Conservation (phyloP, 2,888 invertebrate genomes). For the Unio delphinus region DNA sequence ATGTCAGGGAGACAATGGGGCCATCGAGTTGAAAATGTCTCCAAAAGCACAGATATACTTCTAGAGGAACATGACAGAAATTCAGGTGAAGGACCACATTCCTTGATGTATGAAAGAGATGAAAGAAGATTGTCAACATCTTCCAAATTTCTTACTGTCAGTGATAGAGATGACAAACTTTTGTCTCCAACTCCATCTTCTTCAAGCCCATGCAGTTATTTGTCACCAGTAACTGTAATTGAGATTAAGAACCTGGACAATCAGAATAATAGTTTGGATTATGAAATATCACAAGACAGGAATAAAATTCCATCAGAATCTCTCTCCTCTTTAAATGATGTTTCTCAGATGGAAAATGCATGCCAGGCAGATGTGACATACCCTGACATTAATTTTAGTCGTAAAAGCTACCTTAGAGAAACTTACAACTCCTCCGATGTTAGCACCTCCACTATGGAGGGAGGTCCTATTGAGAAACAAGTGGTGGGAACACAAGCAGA, state of each 20-base stretch:
- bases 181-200: slow-evolving; percentile 32
- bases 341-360: background rate
- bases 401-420: no score
- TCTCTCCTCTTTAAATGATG: background rate
- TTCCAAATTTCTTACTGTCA: background rate
- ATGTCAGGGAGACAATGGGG: slow-evolving; percentile 9
- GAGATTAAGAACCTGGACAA: slow-evolving; percentile 64
- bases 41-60: no score
- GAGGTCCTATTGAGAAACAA: background rate
- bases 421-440: no score
- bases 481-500: slow-evolving; percentile 27
- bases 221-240: slow-evolving; percentile 65
- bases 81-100: no score
- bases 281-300: slow-evolving; percentile 16
- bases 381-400: no score
- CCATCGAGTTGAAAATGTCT: no score
- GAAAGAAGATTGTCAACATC: background rate
- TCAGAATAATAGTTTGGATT: slow-evolving; percentile 59
- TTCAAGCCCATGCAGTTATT: slow-evolving; percentile 43
- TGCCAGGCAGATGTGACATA: no score
- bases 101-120: no score
- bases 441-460: background rate
- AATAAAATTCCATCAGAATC: slow-evolving; percentile 2
- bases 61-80: no score
- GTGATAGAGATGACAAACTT: slow-evolving; percentile 26